Conservation (phyloP, 2,888 invertebrate species). For the Atrina japonica region DNA sequence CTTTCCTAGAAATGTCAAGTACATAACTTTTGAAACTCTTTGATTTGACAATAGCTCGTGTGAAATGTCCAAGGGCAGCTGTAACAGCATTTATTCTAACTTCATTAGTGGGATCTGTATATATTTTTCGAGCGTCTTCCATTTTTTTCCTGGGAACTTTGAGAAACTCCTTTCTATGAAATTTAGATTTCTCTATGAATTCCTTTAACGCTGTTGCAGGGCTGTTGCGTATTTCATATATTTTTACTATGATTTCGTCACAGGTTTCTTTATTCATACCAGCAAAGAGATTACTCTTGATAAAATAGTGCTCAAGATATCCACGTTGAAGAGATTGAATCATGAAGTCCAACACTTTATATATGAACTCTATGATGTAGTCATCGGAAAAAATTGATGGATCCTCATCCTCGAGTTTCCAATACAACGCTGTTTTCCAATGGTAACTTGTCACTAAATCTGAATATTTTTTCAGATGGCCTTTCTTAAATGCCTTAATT, state of each 20-base stretch:
- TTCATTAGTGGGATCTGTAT: no score
- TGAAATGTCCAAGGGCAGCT: no score
- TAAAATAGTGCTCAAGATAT: slow-evolving; percentile 28
- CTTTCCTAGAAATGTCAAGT: no score
- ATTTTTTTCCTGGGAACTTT: no score
- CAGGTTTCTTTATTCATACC: neutral
- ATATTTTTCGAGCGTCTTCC: no score
- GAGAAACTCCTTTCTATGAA: neutral
- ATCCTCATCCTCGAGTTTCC: slow-evolving; percentile 40
- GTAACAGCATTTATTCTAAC: no score
- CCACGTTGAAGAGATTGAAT: slow-evolving; percentile 13
- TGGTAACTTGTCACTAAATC: slow-evolving; percentile 49
- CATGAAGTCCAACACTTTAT: slow-evolving; percentile 30
- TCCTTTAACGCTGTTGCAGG: neutral
- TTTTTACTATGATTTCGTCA: slow-evolving; percentile 9
- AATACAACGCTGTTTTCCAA: slow-evolving; percentile 52
- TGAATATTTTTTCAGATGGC: slow-evolving; percentile 26
- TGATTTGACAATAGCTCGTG: no score
- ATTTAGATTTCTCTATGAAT: neutral
- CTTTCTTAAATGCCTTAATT: slow-evolving; percentile 51
- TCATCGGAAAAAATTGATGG: slow-evolving; percentile 15
- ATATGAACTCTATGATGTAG: slow-evolving; percentile 20
- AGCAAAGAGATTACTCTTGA: slow-evolving; percentile 38
- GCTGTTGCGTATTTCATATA: slow-evolving; percentile 2
- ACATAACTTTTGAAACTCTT: no score